Conservation (phyloP, 2,113 vertebrate genomes). For the Sebastes fasciatus region DNA sequence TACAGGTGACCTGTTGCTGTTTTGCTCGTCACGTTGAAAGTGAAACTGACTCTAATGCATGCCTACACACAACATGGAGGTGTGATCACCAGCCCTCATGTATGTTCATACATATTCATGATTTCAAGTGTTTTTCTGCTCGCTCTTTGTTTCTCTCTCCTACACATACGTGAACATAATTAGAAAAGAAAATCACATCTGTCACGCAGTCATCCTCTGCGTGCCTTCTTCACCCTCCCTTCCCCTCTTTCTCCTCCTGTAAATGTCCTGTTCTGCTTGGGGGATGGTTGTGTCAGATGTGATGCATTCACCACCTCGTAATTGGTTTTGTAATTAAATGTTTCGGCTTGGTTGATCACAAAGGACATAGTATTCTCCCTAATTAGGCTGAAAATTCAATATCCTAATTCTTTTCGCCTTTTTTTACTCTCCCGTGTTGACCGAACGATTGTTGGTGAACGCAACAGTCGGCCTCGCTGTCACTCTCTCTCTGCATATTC, state of each 20-base stretch:
- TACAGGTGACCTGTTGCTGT: conserved; percentile 8
- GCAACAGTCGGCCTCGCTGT: conserved; percentile 16
- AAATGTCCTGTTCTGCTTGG: conserved; percentile 68
- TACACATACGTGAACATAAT: conserved; percentile 15
- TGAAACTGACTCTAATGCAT: neutral
- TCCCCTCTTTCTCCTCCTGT: conserved; percentile 41
- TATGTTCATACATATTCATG: conserved; percentile 48
- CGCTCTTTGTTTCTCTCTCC: conserved; percentile 17
- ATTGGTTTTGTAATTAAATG: conserved; percentile 90
- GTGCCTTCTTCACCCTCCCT: neutral
- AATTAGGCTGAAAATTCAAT: conserved; percentile 82
- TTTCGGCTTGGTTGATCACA: conserved; percentile 83
- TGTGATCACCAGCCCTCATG: conserved; percentile 21
- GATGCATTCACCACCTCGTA: conserved; percentile 81
- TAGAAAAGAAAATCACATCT: conserved; percentile 24
- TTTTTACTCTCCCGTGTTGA: conserved; percentile 49
- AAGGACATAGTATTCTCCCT: conserved; percentile 77
- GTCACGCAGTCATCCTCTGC: conserved; percentile 23
- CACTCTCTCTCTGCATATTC: conserved; percentile 41
- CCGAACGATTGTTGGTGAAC: conserved; percentile 57
- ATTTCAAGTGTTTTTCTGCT: neutral
- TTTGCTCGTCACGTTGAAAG: conserved; percentile 11
- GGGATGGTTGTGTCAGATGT: conserved; percentile 73
- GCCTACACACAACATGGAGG: conserved; percentile 6
- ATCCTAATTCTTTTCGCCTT: conserved; percentile 50